These are phyloP conservation scores for Ophion slaviceki DNA, from an alignment of 2,888 invertebrate genomes.

Conservation along the genomic window DNA sequence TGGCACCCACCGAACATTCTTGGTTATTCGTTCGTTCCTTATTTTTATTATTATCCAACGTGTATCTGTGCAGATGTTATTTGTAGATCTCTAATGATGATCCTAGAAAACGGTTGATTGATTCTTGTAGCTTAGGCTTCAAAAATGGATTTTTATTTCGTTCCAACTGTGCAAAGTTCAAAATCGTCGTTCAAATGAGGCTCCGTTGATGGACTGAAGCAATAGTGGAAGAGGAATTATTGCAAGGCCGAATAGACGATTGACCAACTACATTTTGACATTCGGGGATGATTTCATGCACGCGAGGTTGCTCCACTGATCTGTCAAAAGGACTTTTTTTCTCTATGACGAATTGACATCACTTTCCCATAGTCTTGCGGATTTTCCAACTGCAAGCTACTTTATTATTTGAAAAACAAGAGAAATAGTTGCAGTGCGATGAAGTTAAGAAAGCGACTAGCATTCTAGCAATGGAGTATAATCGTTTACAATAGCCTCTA, in stretches of 20 bases:
- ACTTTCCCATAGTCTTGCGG: not conserved
- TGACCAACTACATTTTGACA: not conserved
- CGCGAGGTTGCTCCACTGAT: not conserved
- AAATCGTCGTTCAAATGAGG: not conserved
- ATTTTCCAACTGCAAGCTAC: not conserved
- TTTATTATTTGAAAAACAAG: not conserved
- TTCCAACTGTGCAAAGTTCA: not conserved
- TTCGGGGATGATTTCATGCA: not conserved
- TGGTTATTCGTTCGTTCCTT: not conserved
- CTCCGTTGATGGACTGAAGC: not conserved
- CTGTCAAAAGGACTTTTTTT: not conserved
- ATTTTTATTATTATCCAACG: not conserved
- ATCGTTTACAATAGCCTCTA: not conserved
- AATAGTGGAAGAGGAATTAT: not conserved
- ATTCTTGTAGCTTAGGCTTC: not conserved
- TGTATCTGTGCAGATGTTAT: not conserved
- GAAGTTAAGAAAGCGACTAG: not conserved
- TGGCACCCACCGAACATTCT: not conserved
- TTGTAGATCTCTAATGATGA: not conserved
- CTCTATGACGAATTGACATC: not conserved
- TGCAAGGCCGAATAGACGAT: not conserved
- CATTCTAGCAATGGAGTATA: not conserved
- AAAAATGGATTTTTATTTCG: not conserved
- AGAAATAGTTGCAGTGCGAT: not conserved
- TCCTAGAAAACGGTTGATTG: not conserved